phyloP scores from a whole-genome alignment of 2,113 vertebrate genomes.

The Bubo blakistoni region DNA sequence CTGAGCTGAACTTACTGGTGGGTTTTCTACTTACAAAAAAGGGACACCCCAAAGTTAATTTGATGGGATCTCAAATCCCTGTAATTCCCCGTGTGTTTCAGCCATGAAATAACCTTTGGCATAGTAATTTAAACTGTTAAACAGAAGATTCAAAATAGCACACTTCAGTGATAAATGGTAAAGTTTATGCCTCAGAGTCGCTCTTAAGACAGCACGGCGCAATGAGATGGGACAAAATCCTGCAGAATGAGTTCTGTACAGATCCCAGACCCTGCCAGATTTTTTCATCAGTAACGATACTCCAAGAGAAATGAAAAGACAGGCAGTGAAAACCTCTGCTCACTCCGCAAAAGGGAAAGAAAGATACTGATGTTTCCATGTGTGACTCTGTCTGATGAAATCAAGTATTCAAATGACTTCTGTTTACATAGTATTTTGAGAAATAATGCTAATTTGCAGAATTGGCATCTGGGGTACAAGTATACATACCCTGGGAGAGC shows the following conservation, averaged over 20 bases:
- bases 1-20: not conserved
- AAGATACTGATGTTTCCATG: constrained; percentile 35
- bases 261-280: not conserved
- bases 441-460: constrained; percentile 72
- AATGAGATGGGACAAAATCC: not conserved
- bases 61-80: not conserved
- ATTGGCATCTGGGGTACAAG: constrained; percentile 58
- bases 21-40: not conserved
- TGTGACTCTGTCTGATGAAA: constrained; percentile 31
- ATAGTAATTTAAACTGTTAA: not conserved
- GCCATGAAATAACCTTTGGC: not conserved
- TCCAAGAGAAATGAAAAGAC: constrained; percentile 47
- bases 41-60: not conserved
- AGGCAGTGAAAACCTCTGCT: constrained; percentile 51
- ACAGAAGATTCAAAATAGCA: not conserved
- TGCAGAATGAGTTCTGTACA: constrained; percentile 1
- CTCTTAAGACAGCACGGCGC: not conserved
- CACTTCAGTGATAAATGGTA: not conserved
- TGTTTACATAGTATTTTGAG: constrained; percentile 70
- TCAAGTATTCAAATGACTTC: constrained; percentile 63
- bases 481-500: constrained; percentile 64
- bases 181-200: not conserved
- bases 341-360: constrained; percentile 19
- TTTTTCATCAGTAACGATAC: constrained; percentile 18
- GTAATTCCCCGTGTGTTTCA: not conserved